phyloP scores from a whole-genome alignment of 2,113 vertebrate species.

The Scatophagus argus region DNA sequence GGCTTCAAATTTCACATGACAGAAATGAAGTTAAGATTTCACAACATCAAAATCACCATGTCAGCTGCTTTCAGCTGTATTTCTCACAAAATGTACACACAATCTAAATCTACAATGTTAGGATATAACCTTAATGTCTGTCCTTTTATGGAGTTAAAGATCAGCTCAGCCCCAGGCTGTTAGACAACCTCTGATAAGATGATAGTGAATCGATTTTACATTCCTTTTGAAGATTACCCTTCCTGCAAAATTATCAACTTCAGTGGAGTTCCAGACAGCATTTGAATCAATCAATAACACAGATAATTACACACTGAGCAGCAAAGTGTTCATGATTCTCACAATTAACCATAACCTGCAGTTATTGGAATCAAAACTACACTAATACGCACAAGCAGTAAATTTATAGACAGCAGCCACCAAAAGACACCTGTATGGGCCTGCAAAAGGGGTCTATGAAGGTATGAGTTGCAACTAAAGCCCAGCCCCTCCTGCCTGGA shows the following conservation, averaged over 20 bases:
- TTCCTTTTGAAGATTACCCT: slow-evolving; percentile 22
- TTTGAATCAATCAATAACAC: slow-evolving; percentile 25
- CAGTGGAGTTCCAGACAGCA: slow-evolving; percentile 11
- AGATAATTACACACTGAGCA: slow-evolving; percentile 15
- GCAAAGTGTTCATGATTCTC: slow-evolving; percentile 2
- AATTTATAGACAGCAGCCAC: slow-evolving; percentile 9
- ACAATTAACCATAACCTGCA: not conserved
- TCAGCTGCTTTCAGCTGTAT: not conserved
- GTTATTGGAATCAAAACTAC: not conserved
- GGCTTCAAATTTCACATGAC: not conserved
- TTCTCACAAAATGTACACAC: not conserved
- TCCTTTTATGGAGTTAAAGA: not conserved
- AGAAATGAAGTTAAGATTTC: not conserved
- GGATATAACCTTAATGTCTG: not conserved
- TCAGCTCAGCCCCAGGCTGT: not conserved
- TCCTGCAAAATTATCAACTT: slow-evolving; percentile 5
- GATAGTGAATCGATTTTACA: slow-evolving; percentile 2
- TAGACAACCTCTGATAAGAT: slow-evolving; percentile 8
- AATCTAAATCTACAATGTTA: not conserved
- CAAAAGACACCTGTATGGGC: slow-evolving; percentile 47
- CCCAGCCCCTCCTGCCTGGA: slow-evolving; percentile 76
- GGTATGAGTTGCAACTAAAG: slow-evolving; percentile 28
- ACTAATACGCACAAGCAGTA: not conserved
- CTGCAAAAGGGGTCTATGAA: slow-evolving; percentile 25
- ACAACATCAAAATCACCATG: slow-evolving; percentile 1